Conservation (phyloP, 2,797 vertebrate species). For the Fratercula arctica region DNA sequence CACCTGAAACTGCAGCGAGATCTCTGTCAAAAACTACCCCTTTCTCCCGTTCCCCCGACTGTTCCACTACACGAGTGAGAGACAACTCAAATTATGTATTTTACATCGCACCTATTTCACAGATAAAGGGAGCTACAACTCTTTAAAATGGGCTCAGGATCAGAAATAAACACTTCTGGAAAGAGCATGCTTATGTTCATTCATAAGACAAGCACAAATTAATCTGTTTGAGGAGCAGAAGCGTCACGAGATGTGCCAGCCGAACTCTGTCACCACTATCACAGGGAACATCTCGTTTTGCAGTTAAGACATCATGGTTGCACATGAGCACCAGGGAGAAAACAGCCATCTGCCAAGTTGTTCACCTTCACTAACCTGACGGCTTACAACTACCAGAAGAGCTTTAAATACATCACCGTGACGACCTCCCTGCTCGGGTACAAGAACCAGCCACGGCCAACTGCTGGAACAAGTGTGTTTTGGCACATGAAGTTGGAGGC, state of each 20-base stretch:
- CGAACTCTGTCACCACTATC: background rate
- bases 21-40: background rate
- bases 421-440: background rate
- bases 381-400: background rate
- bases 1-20: background rate
- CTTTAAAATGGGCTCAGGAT: background rate
- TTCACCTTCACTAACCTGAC: background rate
- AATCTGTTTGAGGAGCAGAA: background rate
- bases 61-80: rapidly evolving
- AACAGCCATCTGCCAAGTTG: background rate
- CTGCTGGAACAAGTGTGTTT: background rate
- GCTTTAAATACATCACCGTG: background rate
- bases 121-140: background rate
- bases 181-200: background rate
- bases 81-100: background rate
- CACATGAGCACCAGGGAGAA: background rate
- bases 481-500: background rate
- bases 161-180: background rate
- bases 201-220: background rate
- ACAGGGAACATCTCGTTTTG: conserved; percentile 26
- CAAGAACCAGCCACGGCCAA: background rate
- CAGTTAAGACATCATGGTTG: background rate
- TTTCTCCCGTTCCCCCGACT: background rate
- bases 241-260: background rate
- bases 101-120: rapidly evolving